phyloP scores from a whole-genome alignment of 2,113 vertebrate species.

The Urocynchramus pylzowi region DNA sequence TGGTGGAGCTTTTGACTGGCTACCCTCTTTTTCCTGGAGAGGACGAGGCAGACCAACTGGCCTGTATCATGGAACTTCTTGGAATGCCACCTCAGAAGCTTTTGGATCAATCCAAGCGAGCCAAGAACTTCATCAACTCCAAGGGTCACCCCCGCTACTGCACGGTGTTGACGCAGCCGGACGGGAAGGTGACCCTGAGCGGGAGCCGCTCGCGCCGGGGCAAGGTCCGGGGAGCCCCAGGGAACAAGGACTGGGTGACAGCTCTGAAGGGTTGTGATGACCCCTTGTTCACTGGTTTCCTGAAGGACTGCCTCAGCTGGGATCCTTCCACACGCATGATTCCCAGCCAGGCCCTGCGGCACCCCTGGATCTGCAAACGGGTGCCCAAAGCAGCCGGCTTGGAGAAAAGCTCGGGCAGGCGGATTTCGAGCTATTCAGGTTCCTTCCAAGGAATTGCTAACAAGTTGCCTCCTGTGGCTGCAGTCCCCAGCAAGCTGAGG shows the following conservation, averaged over 20 bases:
- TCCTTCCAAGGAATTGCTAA: conserved; percentile 87
- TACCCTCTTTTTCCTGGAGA: conserved; percentile 95
- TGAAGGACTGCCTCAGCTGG: conserved; percentile 96
- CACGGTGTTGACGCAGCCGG: conserved; percentile 80
- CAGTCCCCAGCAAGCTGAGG: conserved; percentile 86
- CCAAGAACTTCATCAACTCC: conserved; percentile 97
- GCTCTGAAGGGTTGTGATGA: conserved; percentile 94
- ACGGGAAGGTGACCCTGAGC: conserved; percentile 83
- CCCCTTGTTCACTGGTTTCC: conserved; percentile 89
- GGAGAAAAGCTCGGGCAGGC: conserved; percentile 81
- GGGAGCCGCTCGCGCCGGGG: conserved; percentile 89
- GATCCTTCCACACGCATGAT: conserved; percentile 89
- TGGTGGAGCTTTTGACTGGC: conserved; percentile 92
- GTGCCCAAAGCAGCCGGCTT: conserved; percentile 75
- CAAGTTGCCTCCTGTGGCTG: conserved; percentile 80
- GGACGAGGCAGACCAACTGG: conserved; percentile 96
- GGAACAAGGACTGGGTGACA: conserved; percentile 88
- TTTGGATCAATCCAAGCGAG: conserved; percentile 90
- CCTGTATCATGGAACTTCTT: conserved; percentile 95
- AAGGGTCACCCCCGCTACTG: conserved; percentile 97
- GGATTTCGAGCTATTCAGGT: conserved; percentile 79
- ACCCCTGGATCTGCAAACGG: conserved; percentile 92
- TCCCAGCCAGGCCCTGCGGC: conserved; percentile 88
- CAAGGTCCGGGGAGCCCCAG: conserved; percentile 89
- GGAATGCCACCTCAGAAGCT: conserved; percentile 92